Evolutionary conservation across 2,113 vertebrate genomes (phyloP).

Genomic region (Greenwoodochromis staneri): DNA sequence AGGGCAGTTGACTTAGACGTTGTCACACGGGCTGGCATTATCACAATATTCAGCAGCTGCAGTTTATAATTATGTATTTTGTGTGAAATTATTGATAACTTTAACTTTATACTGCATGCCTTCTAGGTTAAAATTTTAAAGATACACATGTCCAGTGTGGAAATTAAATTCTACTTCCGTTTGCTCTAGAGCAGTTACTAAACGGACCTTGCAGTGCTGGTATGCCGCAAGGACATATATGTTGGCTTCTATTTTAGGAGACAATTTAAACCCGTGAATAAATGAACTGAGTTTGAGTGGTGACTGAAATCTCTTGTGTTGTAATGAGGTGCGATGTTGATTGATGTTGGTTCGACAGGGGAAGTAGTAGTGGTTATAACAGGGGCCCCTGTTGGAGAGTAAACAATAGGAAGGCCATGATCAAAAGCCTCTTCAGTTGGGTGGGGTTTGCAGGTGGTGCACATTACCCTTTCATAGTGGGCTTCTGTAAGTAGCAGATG

Average conservation of each 20-base stretch:
- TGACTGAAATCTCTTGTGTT: slow-evolving; percentile 26
- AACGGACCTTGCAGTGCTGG: neutral
- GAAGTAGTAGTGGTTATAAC: slow-evolving; percentile 22
- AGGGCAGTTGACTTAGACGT: neutral
- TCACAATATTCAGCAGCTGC: neutral
- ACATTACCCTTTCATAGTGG: neutral
- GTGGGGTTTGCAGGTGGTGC: slow-evolving; percentile 44
- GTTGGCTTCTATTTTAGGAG: slow-evolving; percentile 3
- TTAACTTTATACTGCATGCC: neutral
- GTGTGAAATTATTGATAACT: neutral
- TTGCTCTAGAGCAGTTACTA: neutral
- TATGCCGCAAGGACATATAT: neutral
- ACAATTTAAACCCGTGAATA: slow-evolving; percentile 8
- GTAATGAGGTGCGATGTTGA: slow-evolving; percentile 21
- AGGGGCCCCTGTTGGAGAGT: slow-evolving; percentile 19
- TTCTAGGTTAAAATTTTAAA: neutral
- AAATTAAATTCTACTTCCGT: neutral
- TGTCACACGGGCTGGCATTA: neutral
- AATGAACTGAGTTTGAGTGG: neutral
- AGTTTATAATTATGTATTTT: neutral
- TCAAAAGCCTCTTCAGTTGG: slow-evolving; percentile 31
- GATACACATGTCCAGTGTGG: neutral
- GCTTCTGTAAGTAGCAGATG: neutral
- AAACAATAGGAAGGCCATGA: slow-evolving; percentile 15
- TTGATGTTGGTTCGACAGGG: neutral